These are phyloP conservation scores for Hydrotaea diabolus DNA, from an alignment of 2,888 invertebrate genomes.

Conservation along the genomic window DNA sequence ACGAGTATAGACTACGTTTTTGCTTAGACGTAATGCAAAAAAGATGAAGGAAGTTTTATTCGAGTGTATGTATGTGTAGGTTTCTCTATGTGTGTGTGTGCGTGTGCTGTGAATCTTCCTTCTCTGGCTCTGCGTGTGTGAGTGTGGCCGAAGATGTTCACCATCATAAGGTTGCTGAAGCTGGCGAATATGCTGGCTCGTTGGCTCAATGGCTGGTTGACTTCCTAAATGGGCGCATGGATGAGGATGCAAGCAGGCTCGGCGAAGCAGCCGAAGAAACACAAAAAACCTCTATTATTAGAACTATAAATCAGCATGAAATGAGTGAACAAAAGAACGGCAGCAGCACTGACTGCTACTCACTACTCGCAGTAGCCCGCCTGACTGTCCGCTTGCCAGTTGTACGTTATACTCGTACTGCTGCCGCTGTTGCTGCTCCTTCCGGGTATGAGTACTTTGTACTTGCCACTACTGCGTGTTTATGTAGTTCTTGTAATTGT, in stretches of 20 bases:
- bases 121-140: neutral
- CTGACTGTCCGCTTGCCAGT: too few relatives aligned
- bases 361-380: neutral
- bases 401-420: too few relatives aligned
- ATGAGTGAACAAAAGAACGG: slow-evolving; percentile 73
- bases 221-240: slow-evolving; percentile 1
- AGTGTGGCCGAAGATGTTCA: neutral
- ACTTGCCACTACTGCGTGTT: neutral
- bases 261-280: neutral
- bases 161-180: neutral
- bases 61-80: slow-evolving; percentile 20
- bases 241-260: slow-evolving; percentile 21
- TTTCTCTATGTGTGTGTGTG: neutral
- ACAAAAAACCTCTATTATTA: slow-evolving; percentile 74
- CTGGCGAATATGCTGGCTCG: neutral
- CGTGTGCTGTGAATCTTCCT: neutral
- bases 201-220: neutral
- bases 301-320: slow-evolving; percentile 80
- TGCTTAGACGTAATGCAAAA: slow-evolving; percentile 63
- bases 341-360: slow-evolving; percentile 50
- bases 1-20: slow-evolving; percentile 5
- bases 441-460: neutral
- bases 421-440: neutral
- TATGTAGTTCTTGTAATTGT: slow-evolving; percentile 13
- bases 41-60: slow-evolving; percentile 64